Base-by-base conservation (phyloP, 2,113 vertebrate genomes). In the Brachyhypopomus gauderio region DNA sequence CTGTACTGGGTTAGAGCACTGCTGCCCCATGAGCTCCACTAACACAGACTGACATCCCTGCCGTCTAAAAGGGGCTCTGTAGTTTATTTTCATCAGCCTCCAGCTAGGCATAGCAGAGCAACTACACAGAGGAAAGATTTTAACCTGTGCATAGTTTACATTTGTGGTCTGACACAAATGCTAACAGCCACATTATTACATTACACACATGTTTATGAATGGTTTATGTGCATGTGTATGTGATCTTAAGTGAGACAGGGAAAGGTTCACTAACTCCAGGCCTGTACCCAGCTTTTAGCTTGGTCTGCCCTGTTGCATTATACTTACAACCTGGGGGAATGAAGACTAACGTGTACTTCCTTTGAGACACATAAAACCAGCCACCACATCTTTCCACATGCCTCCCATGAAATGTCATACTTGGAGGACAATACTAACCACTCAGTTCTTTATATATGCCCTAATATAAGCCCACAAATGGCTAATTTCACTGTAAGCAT, bases 61-160 rank as follows among this genome's bases (percentile, higher is more conserved):
- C 81, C 59, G 74, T 87, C 82, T 85, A 81, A 86, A 89, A 84
- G 85, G 80, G 75, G 84, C 81, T 78, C 77, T 19, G 38, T 67
- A 60, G 72, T 78, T 83, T 67, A 78, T 82, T 78, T 30, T 45
- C 45, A 48, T 86, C 72, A 79, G 84, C 30, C 75, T 22, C 2
- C 62, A 70, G 75, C 75, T 30, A 80, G 76, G 55, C 75, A 81
- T 72, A 66, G 38, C 78, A 62, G 75, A 74, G 70, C n/a, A 55
- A 38, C 60, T 56, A 17, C 45, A 19, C 3, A 5, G 30, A 66
- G 5, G 41, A 64, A 36, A 20, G 48, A 36, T 72, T 25, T 66
- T 80, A 73, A 22, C 45, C 30, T 72, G 25, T 41, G 27, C 45
- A 66, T n/a, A 70, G 36, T 70, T 22, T 14, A 70, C 66, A 45